Percentiles rank a stretch among this genome's conserved stretches.
Evolutionary conservation across 2,888 invertebrate species (phyloP).

Genomic region (Sialis fuliginosa): DNA sequence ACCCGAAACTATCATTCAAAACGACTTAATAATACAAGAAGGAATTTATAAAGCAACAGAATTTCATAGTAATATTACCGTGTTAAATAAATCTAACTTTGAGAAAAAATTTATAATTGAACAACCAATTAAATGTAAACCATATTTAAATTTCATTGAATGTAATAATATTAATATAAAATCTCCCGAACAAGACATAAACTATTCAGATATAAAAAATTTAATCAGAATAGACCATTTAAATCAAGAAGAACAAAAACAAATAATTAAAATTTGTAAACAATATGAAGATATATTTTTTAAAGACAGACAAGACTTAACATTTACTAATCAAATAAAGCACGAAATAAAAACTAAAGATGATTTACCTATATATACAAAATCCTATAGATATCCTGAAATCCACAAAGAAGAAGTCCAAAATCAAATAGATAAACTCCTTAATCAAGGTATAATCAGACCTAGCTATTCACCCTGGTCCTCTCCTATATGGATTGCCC

Average conservation of each 20-base stretch:
- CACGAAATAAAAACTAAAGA: constrained; percentile 12
- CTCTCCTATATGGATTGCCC: constrained; percentile 20
- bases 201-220: neutral
- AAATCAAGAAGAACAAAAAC: neutral
- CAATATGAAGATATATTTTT: constrained; percentile 10
- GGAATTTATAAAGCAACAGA: neutral
- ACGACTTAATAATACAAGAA: neutral
- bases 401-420: constrained; percentile 14
- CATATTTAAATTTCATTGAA: neutral
- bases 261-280: neutral
- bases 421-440: constrained; percentile 15
- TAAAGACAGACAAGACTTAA: constrained; percentile 7
- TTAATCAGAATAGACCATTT: neutral
- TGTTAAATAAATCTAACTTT: neutral
- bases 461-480: constrained; percentile 18
- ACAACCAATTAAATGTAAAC: neutral
- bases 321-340: constrained; percentile 12
- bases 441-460: constrained; percentile 17
- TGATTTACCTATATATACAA: constrained; percentile 13
- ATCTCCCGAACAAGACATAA: neutral
- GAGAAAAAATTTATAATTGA: neutral
- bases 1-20: neutral
- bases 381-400: constrained; percentile 13
- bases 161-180: neutral
- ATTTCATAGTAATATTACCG: neutral